Percentiles rank a stretch among this genome's conserved stretches.
phyloP scores from a whole-genome alignment of 2,888 invertebrate species.

The Arrhopalites spinosus region DNA sequence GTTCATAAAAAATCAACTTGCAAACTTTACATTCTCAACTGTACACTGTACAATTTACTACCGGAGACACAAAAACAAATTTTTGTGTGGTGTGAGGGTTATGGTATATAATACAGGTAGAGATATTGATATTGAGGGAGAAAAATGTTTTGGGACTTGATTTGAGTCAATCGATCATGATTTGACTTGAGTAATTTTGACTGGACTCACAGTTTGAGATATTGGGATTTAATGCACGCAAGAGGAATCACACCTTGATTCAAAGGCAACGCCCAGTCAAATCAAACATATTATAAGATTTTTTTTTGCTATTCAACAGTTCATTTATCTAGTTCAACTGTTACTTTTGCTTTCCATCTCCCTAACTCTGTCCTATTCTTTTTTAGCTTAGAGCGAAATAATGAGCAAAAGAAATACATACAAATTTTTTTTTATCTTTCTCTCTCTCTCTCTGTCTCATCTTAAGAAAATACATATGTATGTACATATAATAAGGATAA shows the following conservation, averaged over 20 bases:
- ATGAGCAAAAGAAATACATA: background rate
- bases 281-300: slow-evolving; percentile 5
- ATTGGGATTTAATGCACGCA: background rate
- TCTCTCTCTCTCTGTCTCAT: background rate
- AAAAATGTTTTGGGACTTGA: too few relatives aligned
- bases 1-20: too few relatives aligned
- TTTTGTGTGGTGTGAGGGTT: background rate
- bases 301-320: slow-evolving; percentile 1
- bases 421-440: too few relatives aligned
- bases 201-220: background rate
- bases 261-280: slow-evolving; percentile 8
- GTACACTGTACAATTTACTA: too few relatives aligned
- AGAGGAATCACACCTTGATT: slow-evolving; percentile 13
- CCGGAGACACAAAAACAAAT: background rate
- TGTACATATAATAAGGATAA: background rate
- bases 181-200: background rate
- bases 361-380: background rate
- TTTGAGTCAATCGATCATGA: background rate
- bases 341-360: background rate
- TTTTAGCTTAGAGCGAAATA: background rate
- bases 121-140: too few relatives aligned
- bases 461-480: background rate
- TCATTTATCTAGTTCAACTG: slow-evolving; percentile 17
- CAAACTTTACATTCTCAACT: too few relatives aligned
- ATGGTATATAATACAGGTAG: too few relatives aligned